phyloP scores from a whole-genome alignment of 2,113 vertebrate species.

The Myxocyprinus asiaticus region DNA sequence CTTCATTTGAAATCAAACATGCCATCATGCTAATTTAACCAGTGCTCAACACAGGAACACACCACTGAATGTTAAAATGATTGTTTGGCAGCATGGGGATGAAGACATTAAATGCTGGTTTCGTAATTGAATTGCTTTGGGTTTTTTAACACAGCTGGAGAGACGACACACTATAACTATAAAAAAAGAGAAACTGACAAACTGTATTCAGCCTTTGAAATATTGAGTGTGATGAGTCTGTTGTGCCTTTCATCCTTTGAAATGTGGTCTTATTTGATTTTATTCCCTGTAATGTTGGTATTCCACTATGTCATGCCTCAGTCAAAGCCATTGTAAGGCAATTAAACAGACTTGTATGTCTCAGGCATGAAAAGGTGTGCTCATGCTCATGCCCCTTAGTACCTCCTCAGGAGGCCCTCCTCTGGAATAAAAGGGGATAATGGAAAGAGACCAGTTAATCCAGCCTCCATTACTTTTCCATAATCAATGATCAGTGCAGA shows the following conservation, averaged over 20 bases:
- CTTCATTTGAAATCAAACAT: too few species aligned
- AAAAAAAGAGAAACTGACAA: slow-evolving; percentile 9
- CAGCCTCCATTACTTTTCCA: background rate
- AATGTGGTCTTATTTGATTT: slow-evolving; percentile 11
- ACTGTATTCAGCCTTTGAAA: slow-evolving; percentile 3
- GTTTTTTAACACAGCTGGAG: slow-evolving; percentile 30
- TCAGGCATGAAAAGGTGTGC: background rate
- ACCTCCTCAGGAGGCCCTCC: too few species aligned
- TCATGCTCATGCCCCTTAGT: background rate
- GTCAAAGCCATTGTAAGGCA: background rate
- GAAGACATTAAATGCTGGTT: slow-evolving; percentile 11
- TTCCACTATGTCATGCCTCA: background rate
- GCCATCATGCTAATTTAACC: too few species aligned
- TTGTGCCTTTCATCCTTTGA: slow-evolving; percentile 8
- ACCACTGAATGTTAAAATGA: too few species aligned
- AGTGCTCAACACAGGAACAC: too few species aligned
- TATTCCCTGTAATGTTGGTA: background rate
- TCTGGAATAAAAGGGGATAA: too few species aligned
- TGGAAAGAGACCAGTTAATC: slow-evolving; percentile 6
- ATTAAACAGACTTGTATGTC: slow-evolving; percentile 10
- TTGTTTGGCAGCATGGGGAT: too few species aligned
- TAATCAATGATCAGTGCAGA: slow-evolving; percentile 18
- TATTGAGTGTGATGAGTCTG: slow-evolving; percentile 5
- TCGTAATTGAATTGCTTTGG: slow-evolving; percentile 37
- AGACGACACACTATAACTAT: background rate